Evolutionary conservation across 1,140 invertebrate species (phyloP), one percentile per base, ranked within the genome.

Genomic region (Zaprionus nigranus): DNA sequence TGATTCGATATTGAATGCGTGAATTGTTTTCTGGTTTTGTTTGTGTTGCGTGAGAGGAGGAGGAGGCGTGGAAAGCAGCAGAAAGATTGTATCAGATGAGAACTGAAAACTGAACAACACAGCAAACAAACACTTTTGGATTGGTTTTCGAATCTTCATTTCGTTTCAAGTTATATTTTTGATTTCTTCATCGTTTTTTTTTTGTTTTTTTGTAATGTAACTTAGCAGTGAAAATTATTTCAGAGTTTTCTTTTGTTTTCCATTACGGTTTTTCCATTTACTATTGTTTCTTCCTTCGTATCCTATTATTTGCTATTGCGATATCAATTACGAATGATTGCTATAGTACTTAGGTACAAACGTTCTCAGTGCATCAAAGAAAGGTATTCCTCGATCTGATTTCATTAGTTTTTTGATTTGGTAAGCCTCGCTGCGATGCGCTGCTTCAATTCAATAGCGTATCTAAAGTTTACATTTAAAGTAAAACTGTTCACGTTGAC

Each of bases 101-200:
- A 86, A 86, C 76, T 77, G 66, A 82, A 79, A 75, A 70, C 65
- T 78, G 74, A 81, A 81, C 67, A 81, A 88, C 81, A 87, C 71
- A 84, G 81, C 84, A 87, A 76, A 87, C 84, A 88, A 84, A 87
- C 85, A 87, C 81, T 75, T 78, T 83, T 58, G 65, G 66, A 74
- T 84, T 70, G 73, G 69, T 84, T 84, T 83, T 83, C 54, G 72
- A 87, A 88, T 84, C 78, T 67, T 84, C 71, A 43, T 70, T 75
- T 84, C 71, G 36, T 78, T 79, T 67, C 24, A 67, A 77, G 69
- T 73, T 80, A 72, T 80, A 36, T 58, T 58, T 58, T 36, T 58
- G 13, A 17, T 58, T 34, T 58, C 30, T 58, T 34, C 49, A 43
- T 43, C 15, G 34, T 26, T 61, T 43, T 43, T 24, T 15, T 49